phyloP scores from a whole-genome alignment of 2,113 vertebrate genomes.

The Pelvicachromis taeniatus region DNA sequence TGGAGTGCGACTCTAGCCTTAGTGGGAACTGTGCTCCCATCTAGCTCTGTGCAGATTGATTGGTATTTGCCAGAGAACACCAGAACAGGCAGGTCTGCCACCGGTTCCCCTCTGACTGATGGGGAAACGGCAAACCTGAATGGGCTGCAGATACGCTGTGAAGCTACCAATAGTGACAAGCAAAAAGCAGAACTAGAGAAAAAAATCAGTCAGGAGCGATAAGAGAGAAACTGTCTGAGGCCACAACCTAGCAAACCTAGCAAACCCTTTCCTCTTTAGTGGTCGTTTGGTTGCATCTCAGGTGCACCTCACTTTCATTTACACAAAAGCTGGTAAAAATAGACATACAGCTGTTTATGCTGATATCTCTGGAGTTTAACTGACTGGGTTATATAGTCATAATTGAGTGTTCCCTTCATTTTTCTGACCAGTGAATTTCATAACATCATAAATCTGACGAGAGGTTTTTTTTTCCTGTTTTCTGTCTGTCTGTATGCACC shows the following conservation, averaged over 20 bases:
- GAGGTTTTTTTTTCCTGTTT: not conserved
- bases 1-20: not conserved
- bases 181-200: not conserved
- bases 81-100: not conserved
- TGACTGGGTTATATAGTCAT: not conserved
- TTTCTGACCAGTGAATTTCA: not conserved
- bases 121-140: not conserved
- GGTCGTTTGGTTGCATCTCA: not conserved
- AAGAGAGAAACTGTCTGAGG: not conserved
- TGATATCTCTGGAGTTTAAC: not conserved
- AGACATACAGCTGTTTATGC: not conserved
- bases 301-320: not conserved
- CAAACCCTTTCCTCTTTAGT: not conserved
- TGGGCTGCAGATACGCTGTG: not conserved
- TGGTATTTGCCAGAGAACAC: not conserved
- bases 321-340: not conserved
- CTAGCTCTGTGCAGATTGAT: not conserved
- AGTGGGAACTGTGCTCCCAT: not conserved
- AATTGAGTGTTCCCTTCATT: not conserved
- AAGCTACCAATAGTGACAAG: not conserved
- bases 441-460: not conserved
- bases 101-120: not conserved
- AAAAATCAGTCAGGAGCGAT: not conserved
- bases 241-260: not conserved
- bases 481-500: not conserved